Evolutionary conservation across 2,888 invertebrate species (phyloP).

Genomic region (Drosophila prostipennis): DNA sequence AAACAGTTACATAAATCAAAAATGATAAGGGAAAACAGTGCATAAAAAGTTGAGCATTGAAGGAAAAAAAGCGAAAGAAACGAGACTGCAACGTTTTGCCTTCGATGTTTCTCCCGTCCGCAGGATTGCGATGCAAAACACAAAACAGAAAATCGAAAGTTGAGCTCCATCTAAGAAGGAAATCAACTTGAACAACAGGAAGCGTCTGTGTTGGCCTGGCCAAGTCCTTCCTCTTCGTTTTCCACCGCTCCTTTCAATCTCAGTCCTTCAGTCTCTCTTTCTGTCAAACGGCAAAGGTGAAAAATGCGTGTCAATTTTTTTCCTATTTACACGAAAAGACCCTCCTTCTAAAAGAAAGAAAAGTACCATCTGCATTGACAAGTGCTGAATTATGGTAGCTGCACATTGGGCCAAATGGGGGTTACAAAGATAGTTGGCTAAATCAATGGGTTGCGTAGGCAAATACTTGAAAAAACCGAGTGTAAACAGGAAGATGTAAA

Average conservation of each 20-base stretch:
- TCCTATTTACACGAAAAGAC: slow-evolving; percentile 26
- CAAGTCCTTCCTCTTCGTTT: slow-evolving; percentile 1
- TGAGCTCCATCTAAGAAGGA: slow-evolving; percentile 55
- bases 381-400: slow-evolving; percentile 27
- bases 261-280: slow-evolving; percentile 11
- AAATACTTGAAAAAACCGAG: background rate
- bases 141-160: slow-evolving; percentile 61
- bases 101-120: background rate
- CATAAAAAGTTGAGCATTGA: slow-evolving; percentile 64
- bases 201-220: slow-evolving; percentile 25
- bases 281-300: slow-evolving; percentile 40
- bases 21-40: slow-evolving; percentile 71
- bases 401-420: background rate
- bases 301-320: slow-evolving; percentile 57
- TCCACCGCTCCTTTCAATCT: slow-evolving; percentile 3
- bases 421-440: slow-evolving; percentile 5
- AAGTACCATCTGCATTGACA: slow-evolving; percentile 36
- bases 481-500: background rate
- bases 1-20: slow-evolving; percentile 79
- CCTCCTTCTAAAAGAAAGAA: background rate
- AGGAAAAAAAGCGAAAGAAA: slow-evolving; percentile 51
- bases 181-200: slow-evolving; percentile 69
- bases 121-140: slow-evolving; percentile 38
- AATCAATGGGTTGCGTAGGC: slow-evolving; percentile 1
- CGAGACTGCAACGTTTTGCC: slow-evolving; percentile 33